Evolutionary conservation across 2,797 vertebrate genomes (phyloP), one percentile per base, ranked within the genome.

Genomic region (Notolepis coatsorum): DNA sequence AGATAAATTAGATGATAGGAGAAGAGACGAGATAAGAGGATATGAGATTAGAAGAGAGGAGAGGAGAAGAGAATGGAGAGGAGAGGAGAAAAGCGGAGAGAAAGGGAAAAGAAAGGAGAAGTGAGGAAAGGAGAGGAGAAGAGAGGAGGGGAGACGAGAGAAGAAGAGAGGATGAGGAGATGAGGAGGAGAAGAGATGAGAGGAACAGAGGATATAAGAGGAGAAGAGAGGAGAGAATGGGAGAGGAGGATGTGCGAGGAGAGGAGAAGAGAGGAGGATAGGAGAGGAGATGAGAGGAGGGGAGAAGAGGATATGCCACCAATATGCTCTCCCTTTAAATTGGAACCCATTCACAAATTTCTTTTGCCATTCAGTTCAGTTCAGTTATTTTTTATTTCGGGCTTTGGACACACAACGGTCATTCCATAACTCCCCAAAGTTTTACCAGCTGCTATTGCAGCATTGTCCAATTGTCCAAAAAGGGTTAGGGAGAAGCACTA

Each of bases 101-200:
- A 9, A 23, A 27, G 10, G 23, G 12, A 13, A 12, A n/a, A n/a
- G n/a, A n/a, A n/a, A n/a, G n/a, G n/a, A n/a, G n/a, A n/a, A n/a
- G n/a, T n/a, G n/a, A n/a, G n/a, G n/a, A n/a, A n/a, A n/a, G n/a
- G n/a, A n/a, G n/a, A n/a, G 17, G 15, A 42, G 9, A n/a, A 7
- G 17, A 35, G 41, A 12, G 12, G 30, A 64, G 25, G 15, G 10
- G 13, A 30, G n/a, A n/a, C n/a, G n/a, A n/a, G 13, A 23, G 31
- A n/a, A 12, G 12, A 13, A 12, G n/a, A n/a, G 13, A 23, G 31
- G 10, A 12, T 3, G 6, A 12, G 27, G n/a, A 49, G 24, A 27
- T 7, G 27, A 49, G 55, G n/a, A 55, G 33, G 18, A 42, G 35
- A 49, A 9, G 15, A n/a, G n/a, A n/a, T n/a, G n/a, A n/a, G n/a